Evolutionary conservation across 2,888 invertebrate species (phyloP).

Genomic region (Drosophila ezoana): DNA sequence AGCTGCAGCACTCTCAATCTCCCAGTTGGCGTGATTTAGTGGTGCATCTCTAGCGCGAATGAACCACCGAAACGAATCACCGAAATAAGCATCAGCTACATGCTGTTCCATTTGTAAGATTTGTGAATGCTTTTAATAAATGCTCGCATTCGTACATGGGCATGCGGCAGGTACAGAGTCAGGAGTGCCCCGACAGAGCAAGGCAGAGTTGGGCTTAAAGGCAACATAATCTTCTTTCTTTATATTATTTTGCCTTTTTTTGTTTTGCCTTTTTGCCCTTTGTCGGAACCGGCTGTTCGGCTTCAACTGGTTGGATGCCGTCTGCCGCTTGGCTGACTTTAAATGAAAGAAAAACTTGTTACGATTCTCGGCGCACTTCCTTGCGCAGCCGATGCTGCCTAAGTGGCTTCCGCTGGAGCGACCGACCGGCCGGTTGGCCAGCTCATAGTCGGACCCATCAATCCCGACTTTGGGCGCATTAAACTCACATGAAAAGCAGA

Average conservation of each 20-base stretch:
- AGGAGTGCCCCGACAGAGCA: slow-evolving; percentile 13
- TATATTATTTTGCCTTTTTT: background rate
- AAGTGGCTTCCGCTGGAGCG: slow-evolving; percentile 61
- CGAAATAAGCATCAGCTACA: slow-evolving; percentile 51
- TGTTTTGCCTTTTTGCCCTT: slow-evolving; percentile 14
- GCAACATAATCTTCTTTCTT: slow-evolving; percentile 47
- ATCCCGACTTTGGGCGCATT: slow-evolving; percentile 59
- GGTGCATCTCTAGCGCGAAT: slow-evolving; percentile 52
- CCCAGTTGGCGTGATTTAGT: slow-evolving; percentile 36
- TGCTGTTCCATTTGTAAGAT: slow-evolving; percentile 77
- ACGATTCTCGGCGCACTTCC: slow-evolving; percentile 71
- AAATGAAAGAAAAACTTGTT: slow-evolving; percentile 80
- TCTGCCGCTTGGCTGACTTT: slow-evolving; percentile 65
- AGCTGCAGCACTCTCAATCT: slow-evolving; percentile 3
- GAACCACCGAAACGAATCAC: slow-evolving; percentile 26
- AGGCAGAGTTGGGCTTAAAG: slow-evolving; percentile 29
- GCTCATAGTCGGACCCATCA: slow-evolving; percentile 42
- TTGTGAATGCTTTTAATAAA: slow-evolving; percentile 77
- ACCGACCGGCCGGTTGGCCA: slow-evolving; percentile 2
- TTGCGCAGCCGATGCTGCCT: slow-evolving; percentile 40
- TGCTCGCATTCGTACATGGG: slow-evolving; percentile 41
- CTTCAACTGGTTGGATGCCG: slow-evolving; percentile 33
- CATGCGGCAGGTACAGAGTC: slow-evolving; percentile 30
- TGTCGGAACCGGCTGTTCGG: slow-evolving; percentile 60
- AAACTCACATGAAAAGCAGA: slow-evolving; percentile 31